phyloP scores from a whole-genome alignment of 2,797 vertebrate species.

The Siniperca undulata region DNA sequence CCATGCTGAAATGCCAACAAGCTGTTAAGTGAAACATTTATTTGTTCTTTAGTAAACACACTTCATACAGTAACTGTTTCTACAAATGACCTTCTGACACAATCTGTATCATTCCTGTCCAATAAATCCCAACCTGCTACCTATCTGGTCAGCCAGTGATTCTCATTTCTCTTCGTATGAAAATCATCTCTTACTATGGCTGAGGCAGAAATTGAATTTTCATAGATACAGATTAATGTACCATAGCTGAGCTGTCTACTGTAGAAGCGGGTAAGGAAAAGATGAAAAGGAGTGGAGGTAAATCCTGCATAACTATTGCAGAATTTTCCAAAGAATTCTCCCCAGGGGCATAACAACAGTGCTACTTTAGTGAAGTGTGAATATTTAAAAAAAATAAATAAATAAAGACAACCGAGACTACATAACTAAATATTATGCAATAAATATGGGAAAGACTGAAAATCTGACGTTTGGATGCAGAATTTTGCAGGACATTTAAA shows the following conservation, averaged over 20 bases:
- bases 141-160: constrained; percentile 11
- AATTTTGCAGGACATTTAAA: constrained; percentile 35
- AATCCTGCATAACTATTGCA: constrained; percentile 60
- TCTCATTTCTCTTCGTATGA: constrained; percentile 17
- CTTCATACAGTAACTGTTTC: neutral
- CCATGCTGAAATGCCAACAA: constrained; percentile 23
- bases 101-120: constrained; percentile 8
- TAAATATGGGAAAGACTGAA: constrained; percentile 36
- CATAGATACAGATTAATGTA: constrained; percentile 51
- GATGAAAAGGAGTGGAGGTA: constrained; percentile 60
- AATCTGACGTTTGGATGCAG: constrained; percentile 20
- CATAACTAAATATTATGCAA: constrained; percentile 47
- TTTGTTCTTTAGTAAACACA: neutral
- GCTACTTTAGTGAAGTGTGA: constrained; percentile 23
- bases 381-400: neutral
- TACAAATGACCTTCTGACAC: constrained; percentile 28
- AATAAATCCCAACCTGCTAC: neutral
- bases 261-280: constrained; percentile 29
- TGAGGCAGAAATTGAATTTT: constrained; percentile 52
- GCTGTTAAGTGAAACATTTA: constrained; percentile 21
- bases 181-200: constrained; percentile 38
- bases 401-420: neutral
- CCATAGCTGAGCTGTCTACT: constrained; percentile 48
- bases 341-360: constrained; percentile 30
- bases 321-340: constrained; percentile 41